Conservation (phyloP, 2,888 invertebrate genomes). For the Arrhopalites spinosus region DNA sequence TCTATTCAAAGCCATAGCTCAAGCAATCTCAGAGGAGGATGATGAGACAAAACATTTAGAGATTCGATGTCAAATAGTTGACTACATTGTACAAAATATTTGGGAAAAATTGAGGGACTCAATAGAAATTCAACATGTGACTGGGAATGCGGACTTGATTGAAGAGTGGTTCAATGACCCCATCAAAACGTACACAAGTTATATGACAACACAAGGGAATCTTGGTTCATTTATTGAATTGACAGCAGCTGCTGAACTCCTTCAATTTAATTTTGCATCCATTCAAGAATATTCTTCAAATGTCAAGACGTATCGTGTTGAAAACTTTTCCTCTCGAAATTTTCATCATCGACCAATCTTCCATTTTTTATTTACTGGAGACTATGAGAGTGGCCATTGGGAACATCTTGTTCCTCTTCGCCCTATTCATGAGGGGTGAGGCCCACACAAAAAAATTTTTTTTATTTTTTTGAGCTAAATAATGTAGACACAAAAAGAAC, state of each 20-base stretch:
- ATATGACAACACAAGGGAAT: slow-evolving; percentile 44
- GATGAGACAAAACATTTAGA: slow-evolving; percentile 43
- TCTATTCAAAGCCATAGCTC: slow-evolving; percentile 51
- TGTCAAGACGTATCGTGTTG: slow-evolving; percentile 45
- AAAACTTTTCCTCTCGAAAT: slow-evolving; percentile 38
- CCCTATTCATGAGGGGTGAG: neutral
- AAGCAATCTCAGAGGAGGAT: slow-evolving; percentile 44
- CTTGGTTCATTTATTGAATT: slow-evolving; percentile 48
- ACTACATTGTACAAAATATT: slow-evolving; percentile 33
- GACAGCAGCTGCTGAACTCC: slow-evolving; percentile 48
- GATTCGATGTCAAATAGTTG: slow-evolving; percentile 45
- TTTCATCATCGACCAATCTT: slow-evolving; percentile 33
- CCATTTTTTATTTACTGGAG: slow-evolving; percentile 50
- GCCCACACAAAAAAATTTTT: neutral
- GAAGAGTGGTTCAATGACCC: slow-evolving; percentile 46
- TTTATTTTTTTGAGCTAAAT: too few species aligned
- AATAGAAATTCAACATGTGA: slow-evolving; percentile 49
- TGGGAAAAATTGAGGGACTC: slow-evolving; percentile 45
- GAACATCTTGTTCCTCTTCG: slow-evolving; percentile 26
- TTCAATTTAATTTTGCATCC: slow-evolving; percentile 47
- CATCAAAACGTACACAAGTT: slow-evolving; percentile 43
- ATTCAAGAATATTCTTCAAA: slow-evolving; percentile 48
- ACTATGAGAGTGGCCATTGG: slow-evolving; percentile 53
- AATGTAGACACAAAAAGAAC: too few species aligned
- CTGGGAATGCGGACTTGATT: slow-evolving; percentile 43